Conservation (phyloP, 2,797 vertebrate genomes). For the Luscinia megarhynchos region DNA sequence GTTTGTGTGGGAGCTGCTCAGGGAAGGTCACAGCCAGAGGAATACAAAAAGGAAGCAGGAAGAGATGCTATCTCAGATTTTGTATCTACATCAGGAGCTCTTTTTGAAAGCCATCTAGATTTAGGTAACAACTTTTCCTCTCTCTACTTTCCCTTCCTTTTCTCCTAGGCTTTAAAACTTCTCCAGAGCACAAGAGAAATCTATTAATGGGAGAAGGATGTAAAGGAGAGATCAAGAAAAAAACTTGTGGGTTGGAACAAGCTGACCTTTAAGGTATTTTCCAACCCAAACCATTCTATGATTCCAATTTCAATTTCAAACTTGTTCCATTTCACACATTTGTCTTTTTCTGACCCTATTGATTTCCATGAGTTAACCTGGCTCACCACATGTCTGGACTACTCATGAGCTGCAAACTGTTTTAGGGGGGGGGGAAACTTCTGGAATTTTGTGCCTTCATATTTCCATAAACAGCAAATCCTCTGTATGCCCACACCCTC, state of each 20-base stretch:
- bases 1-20: background rate
- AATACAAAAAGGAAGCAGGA: background rate
- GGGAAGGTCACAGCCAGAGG: background rate
- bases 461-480: background rate
- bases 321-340: background rate
- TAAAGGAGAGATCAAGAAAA: background rate
- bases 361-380: background rate
- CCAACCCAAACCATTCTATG: background rate
- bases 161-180: background rate
- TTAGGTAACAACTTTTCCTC: background rate
- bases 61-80: background rate
- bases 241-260: background rate
- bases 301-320: constrained; percentile 12
- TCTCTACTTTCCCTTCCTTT: background rate
- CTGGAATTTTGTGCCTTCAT: background rate
- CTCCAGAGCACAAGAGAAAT: background rate
- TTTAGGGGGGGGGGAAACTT: background rate
- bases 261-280: background rate
- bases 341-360: background rate
- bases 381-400: background rate
- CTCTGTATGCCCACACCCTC: background rate
- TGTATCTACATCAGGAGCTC: background rate
- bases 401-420: background rate
- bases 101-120: background rate
- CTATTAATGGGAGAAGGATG: background rate